Evolutionary conservation across 2,888 invertebrate species (phyloP).

Genomic region (Ceraclea dissimilis): DNA sequence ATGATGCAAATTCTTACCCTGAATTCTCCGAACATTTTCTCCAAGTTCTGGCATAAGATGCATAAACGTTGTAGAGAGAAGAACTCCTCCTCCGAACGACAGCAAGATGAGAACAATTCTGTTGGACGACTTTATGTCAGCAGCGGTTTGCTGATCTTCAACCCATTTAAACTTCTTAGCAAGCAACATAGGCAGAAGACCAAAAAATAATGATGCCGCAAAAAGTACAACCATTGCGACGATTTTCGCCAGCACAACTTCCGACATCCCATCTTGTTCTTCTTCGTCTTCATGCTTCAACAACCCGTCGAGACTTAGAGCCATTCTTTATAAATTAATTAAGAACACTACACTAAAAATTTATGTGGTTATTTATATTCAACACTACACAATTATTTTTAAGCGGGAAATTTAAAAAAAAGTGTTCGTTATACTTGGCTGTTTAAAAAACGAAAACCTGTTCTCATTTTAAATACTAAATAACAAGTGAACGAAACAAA

Average conservation of each 20-base stretch:
- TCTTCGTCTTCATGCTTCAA: constrained; percentile 1
- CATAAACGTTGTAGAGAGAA: constrained; percentile 73
- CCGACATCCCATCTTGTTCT: constrained; percentile 35
- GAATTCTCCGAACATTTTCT: constrained; percentile 57
- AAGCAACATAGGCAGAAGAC: constrained; percentile 64
- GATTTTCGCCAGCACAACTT: constrained; percentile 62
- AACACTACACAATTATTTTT: neutral
- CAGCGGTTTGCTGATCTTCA: constrained; percentile 36
- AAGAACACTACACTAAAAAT: neutral
- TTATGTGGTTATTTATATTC: neutral
- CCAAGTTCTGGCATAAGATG: constrained; percentile 75
- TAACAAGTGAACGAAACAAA: no score
- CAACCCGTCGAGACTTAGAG: constrained; percentile 10
- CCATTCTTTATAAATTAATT: constrained; percentile 10
- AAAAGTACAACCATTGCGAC: constrained; percentile 74
- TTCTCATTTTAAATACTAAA: no score
- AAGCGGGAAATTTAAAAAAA: no score
- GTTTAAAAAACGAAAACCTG: no score
- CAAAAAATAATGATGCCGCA: constrained; percentile 65
- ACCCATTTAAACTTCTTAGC: constrained; percentile 59
- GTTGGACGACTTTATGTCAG: constrained; percentile 46
- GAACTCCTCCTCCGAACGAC: constrained; percentile 80
- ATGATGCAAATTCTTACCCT: constrained; percentile 40
- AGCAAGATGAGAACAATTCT: constrained; percentile 54
- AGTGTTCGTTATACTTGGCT: no score